Percentiles rank a stretch among this genome's conserved stretches.
These are phyloP conservation scores for Artibeus jamaicensis DNA, from an alignment of 2,797 vertebrate genomes.

Conservation along the genomic window DNA sequence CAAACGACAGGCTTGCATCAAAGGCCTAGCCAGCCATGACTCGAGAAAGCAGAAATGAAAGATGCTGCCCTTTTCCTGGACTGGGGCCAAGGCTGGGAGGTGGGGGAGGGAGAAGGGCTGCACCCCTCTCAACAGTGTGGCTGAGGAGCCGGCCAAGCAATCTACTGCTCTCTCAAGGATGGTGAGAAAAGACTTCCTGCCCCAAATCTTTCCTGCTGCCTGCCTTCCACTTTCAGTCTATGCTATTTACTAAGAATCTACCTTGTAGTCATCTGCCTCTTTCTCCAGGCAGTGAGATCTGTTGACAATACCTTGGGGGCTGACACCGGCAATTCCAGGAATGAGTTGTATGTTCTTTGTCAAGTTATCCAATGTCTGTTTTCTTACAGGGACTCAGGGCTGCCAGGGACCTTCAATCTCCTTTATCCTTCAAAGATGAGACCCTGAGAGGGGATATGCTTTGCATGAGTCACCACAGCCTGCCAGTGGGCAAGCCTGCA, in stretches of 20 bases:
- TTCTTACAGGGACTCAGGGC: background rate
- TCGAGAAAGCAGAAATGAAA: constrained; percentile 51
- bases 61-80: background rate
- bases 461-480: background rate
- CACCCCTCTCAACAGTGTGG: background rate
- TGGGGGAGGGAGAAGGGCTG: too few relatives aligned
- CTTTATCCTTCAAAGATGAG: background rate
- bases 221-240: background rate
- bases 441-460: background rate
- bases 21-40: background rate
- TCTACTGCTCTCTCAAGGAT: background rate
- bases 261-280: background rate
- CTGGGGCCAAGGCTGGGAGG: background rate
- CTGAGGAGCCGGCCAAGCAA: background rate
- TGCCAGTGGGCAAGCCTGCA: background rate
- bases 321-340: background rate
- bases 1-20: background rate
- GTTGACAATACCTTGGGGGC: background rate
- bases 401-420: background rate
- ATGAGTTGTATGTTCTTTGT: background rate
- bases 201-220: background rate
- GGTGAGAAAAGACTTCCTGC: background rate
- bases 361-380: background rate
- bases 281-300: background rate
- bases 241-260: background rate